Conservation (phyloP, 2,797 vertebrate species). For the Gallinago solitaria region DNA sequence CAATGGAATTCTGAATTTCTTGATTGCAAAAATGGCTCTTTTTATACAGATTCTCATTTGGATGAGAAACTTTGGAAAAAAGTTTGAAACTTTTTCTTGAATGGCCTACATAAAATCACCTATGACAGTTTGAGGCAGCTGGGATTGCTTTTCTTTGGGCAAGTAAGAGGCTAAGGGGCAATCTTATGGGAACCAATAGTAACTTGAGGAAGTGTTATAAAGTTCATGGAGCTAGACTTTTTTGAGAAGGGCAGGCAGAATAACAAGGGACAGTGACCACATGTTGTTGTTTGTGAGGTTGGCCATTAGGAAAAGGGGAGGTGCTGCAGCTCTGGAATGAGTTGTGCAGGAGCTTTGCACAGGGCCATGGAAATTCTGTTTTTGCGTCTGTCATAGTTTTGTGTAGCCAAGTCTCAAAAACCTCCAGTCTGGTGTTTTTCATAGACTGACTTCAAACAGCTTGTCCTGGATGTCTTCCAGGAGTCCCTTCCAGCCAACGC, state of each 20-base stretch:
- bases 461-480: not conserved
- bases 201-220: not conserved
- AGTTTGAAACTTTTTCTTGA: not conserved
- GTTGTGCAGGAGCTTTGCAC: accelerated
- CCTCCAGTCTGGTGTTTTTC: not conserved
- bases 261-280: not conserved
- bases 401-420: not conserved
- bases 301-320: not conserved
- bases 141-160: not conserved
- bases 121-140: not conserved
- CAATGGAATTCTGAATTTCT: not conserved
- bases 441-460: not conserved
- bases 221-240: not conserved
- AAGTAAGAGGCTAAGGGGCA: not conserved
- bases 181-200: not conserved
- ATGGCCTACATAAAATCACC: not conserved
- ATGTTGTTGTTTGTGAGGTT: not conserved
- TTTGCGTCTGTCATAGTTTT: not conserved
- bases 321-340: not conserved
- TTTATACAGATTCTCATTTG: not conserved
- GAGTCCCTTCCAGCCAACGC: accelerated
- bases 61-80: not conserved
- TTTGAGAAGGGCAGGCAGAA: not conserved
- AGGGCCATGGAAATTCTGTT: not conserved
- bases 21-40: not conserved